Evolutionary conservation across 2,797 vertebrate genomes (phyloP), one percentile per base, ranked within the genome.

Genomic region (Somateria mollissima): DNA sequence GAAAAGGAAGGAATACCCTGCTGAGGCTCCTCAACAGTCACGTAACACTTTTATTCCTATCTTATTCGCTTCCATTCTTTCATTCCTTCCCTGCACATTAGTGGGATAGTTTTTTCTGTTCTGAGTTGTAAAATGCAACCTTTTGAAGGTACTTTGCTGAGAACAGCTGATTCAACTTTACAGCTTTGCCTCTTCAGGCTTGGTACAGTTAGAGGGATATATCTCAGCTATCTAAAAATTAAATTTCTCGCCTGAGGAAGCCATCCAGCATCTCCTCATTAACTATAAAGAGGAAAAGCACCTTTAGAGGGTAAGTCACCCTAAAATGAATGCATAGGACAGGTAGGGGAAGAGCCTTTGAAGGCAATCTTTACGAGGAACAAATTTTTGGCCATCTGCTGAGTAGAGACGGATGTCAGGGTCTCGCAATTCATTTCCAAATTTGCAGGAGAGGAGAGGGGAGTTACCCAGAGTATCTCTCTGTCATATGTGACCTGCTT

Each of bases 401-500:
- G 60, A 73, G 24, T 28, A 39, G 20, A 21, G 19, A 20, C 72
- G 54, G 36, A 54, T 78, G n/a, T 11, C 51, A 84, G 49, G 7
- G 20, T 64, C n/a, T 60, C 61, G 25, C 34, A 56, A 21, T 24
- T 14, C 6, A 47, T 89, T 87, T 79, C n/a, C 21, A 64, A 6
- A 45, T 60, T 47, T 79, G 10, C 1, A 1, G 1, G 2, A 8
- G 21, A 4, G 11, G 5, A 45, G 27, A 54, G 11, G 2, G 15
- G 18, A 64, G 9, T 20, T 41, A 82, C 28, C 15, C 18, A 8
- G 20, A 16, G 22, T 61, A 7, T 61, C 4, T 1, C 30, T 74
- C 12, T 83, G 24, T 56, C 14, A 8, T 47, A 30, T 47, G 19
- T 62, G 65, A 49, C n/a, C 24, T 75, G 20, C 39, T 92, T 76